A percentile compares a stretch with the other conserved stretches of the same genome.
Conservation (phyloP, 92 coral and sea anemone genomes). For the Metridium senile region DNA sequence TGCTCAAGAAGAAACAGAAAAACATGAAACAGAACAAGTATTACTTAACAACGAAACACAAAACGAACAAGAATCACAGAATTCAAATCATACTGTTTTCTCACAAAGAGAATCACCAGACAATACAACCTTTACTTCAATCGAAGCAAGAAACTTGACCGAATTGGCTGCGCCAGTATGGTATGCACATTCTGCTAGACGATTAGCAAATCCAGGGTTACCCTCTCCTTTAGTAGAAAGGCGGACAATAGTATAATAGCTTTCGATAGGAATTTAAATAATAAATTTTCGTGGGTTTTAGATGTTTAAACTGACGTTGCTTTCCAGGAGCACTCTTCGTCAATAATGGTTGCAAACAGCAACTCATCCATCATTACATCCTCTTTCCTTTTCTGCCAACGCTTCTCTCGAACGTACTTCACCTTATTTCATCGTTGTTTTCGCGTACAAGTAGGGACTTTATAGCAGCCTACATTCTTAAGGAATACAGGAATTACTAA, state of each 20-base stretch:
- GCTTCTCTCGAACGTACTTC: no score
- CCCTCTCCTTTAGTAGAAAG: constrained; percentile 29
- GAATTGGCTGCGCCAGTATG: not conserved
- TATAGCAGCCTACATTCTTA: no score
- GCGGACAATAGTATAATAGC: constrained; percentile 30
- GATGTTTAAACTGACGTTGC: no score
- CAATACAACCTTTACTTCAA: constrained; percentile 8
- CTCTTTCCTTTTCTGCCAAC: no score
- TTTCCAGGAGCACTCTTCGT: not conserved
- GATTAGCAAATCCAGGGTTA: constrained; percentile 6
- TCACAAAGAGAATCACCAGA: not conserved
- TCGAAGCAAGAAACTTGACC: constrained; percentile 23
- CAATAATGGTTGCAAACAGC: not conserved
- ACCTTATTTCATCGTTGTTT: no score
- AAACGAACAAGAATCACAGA: not conserved
- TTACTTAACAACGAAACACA: not conserved
- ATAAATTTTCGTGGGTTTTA: not conserved
- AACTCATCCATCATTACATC: no score
- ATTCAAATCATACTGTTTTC: not conserved
- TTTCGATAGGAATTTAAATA: not conserved
- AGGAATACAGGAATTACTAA: not conserved
- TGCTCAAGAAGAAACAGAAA: not conserved
- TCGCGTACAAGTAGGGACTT: no score
- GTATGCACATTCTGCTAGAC: constrained; percentile 10
- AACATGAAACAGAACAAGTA: constrained; percentile 12